A percentile compares a stretch with the other conserved stretches of the same genome.
Evolutionary conservation across 2,888 invertebrate genomes (phyloP).

Genomic region (Zygogramma bicolorata): DNA sequence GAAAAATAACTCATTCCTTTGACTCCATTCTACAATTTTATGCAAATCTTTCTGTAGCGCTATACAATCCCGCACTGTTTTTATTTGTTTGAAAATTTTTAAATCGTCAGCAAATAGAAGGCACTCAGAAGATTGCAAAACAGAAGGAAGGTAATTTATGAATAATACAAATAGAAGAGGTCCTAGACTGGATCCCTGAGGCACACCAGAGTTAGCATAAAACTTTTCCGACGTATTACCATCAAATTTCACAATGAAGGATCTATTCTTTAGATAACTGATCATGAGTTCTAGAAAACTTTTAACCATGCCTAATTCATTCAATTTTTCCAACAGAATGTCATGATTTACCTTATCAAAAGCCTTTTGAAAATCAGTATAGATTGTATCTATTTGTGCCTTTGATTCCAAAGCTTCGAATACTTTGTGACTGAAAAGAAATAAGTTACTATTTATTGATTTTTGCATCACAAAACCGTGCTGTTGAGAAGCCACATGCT

Average conservation of each 20-base stretch:
- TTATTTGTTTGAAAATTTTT: background rate
- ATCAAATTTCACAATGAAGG: constrained; percentile 7
- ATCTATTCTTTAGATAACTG: constrained; percentile 1
- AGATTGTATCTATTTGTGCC: background rate
- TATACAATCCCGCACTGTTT: background rate
- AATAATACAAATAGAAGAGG: constrained; percentile 9
- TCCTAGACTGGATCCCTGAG: constrained; percentile 13
- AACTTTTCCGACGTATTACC: constrained; percentile 9
- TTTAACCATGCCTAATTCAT: background rate
- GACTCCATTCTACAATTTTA: too few species aligned
- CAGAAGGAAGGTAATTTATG: background rate
- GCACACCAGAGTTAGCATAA: constrained; percentile 7
- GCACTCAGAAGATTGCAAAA: background rate
- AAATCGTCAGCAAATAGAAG: background rate
- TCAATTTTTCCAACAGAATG: too few species aligned
- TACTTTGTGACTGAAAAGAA: background rate
- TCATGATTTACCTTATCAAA: too few species aligned
- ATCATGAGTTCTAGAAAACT: background rate
- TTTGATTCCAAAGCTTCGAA: background rate
- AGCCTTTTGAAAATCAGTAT: background rate
- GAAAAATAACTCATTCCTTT: too few species aligned
- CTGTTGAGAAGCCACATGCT: background rate
- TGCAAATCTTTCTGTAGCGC: too few species aligned
- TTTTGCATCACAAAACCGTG: constrained; percentile 2
- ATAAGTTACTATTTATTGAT: background rate